Evolutionary conservation across 2,888 invertebrate genomes (phyloP), one percentile per base, ranked within the genome.

Genomic region (Hipparchia sbordonii): DNA sequence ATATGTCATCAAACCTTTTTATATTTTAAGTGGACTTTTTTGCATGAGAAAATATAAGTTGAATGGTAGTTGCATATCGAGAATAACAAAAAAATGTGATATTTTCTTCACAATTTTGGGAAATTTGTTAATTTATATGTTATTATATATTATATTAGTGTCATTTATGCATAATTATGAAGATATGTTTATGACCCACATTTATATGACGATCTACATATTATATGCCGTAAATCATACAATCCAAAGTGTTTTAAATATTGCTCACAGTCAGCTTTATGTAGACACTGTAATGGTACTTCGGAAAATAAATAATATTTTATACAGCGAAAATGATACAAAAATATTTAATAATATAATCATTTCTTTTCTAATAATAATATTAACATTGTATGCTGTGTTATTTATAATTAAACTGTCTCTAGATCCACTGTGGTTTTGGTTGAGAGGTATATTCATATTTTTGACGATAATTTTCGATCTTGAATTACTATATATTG

Each of bases 391-490:
- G 3, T 78, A 76, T 66, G 10, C 73, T 7, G 1, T 72, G 3
- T 61, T 78, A 1, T 73, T 69, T 9, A 3, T n/a, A 0, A 48
- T 61, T 9, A 69, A 69, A 69, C 10, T 61, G 39, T 39, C 52
- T 6, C 4, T 69, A 12, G 69, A 69, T 12, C 52, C 45, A 39
- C 45, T 39, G 7, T 69, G 69, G 69, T 69, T 54, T 52, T 61
- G 33, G 69, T 33, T 10, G 0, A 51, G 69, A 13, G 75, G 72
- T 13, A 12, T 78, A 10, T 75, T 78, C 9, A 65, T 80, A 48
- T 57, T 67, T 7, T 45, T 73, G 4, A 77, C 79, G 6, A n/a
- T 79, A 10, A 68, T 76, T 7, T 79, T 79, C 66, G 80, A 81
- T 48, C 39, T 82, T 9, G 80, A 81, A 71, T 9, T 79, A 0